phyloP scores from a whole-genome alignment of 2,113 vertebrate species.

The Paramisgurnus dabryanus region DNA sequence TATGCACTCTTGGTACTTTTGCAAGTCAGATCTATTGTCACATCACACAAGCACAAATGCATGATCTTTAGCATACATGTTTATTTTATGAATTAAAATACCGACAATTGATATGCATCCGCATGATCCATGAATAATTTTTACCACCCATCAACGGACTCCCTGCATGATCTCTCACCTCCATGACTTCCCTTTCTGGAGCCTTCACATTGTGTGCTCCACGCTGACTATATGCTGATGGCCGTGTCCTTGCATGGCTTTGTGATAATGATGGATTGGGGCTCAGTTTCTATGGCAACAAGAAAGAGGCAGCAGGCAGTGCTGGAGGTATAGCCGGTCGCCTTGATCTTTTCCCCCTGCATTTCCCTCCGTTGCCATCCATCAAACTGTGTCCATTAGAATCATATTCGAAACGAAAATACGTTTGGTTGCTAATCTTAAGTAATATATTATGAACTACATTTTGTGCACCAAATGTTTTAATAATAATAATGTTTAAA shows the following conservation, averaged over 20 bases:
- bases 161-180: neutral
- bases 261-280: constrained; percentile 37
- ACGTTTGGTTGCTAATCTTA: too few relatives aligned
- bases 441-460: too few relatives aligned
- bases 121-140: too few relatives aligned
- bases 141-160: neutral
- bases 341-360: constrained; percentile 18
- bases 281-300: constrained; percentile 58
- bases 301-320: constrained; percentile 33
- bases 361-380: constrained; percentile 19
- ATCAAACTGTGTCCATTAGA: neutral
- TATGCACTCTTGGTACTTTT: too few relatives aligned
- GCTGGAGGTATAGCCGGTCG: constrained; percentile 4
- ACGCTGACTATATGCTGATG: constrained; percentile 28
- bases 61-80: too few relatives aligned
- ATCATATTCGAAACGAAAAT: neutral
- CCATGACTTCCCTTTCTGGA: neutral
- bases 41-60: too few relatives aligned
- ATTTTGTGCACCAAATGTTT: too few relatives aligned
- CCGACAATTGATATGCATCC: too few relatives aligned
- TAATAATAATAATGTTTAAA: too few relatives aligned
- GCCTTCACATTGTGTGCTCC: neutral
- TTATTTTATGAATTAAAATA: too few relatives aligned
- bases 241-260: constrained; percentile 47
- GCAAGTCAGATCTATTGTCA: too few relatives aligned